phyloP scores from a whole-genome alignment of 1,140 invertebrate species.

The Agraylea sexmaculata region DNA sequence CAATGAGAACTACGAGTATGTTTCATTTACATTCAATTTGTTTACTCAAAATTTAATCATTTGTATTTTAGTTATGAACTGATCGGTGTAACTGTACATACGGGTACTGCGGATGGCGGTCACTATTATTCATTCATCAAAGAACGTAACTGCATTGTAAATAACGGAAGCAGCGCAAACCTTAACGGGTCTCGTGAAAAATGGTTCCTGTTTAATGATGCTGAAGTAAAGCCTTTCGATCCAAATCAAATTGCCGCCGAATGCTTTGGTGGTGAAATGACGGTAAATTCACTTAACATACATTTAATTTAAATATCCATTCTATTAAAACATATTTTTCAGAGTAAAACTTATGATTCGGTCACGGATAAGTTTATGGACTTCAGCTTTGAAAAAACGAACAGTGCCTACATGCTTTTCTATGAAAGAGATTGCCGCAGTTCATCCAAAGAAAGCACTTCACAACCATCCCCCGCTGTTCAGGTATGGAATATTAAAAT shows the following conservation, averaged over 20 bases:
- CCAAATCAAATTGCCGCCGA: conserved; percentile 85
- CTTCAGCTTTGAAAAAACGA: conserved; percentile 94
- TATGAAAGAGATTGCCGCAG: conserved; percentile 63
- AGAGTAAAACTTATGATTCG: conserved; percentile 93
- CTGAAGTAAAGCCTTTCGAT: conserved; percentile 92
- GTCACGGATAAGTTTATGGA: conserved; percentile 95
- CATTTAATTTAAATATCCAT: conserved; percentile 4
- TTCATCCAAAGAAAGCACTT: conserved; percentile 33
- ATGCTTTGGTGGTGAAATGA: conserved; percentile 96
- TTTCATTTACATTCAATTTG: conserved; percentile 11
- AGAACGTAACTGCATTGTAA: conserved; percentile 53
- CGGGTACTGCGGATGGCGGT: conserved; percentile 90
- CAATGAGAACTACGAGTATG: conserved; percentile 39
- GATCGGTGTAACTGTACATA: conserved; percentile 92
- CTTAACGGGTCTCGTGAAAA: conserved; percentile 55
- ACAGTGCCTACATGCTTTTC: conserved; percentile 95
- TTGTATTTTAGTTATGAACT: conserved; percentile 70
- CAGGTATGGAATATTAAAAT: conserved; percentile 25
- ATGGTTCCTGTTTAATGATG: conserved; percentile 93
- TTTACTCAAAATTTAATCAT: conserved; percentile 1
- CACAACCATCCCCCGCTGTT: conserved; percentile 30
- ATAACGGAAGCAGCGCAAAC: conserved; percentile 9
- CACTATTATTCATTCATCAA: conserved; percentile 96
- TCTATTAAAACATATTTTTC: conserved; percentile 26
- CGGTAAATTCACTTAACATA: conserved; percentile 43